These are phyloP conservation scores for Microcebus griseorufus DNA, from an alignment of 2,113 vertebrate species.

Conservation along the genomic window DNA sequence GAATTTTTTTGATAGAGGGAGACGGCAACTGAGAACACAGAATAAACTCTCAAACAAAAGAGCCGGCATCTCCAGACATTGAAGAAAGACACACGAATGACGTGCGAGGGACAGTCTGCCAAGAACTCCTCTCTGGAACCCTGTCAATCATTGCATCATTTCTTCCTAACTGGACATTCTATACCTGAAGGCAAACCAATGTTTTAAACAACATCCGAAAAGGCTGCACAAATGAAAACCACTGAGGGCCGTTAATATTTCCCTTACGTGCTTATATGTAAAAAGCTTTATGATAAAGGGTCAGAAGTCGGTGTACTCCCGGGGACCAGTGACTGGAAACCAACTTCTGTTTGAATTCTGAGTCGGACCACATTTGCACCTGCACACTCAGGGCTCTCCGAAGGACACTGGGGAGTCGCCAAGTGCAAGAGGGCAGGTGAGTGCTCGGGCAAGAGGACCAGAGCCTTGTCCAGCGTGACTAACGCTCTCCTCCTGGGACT, in stretches of 20 bases:
- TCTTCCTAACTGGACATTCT: background rate
- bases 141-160: background rate
- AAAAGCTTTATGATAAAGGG: background rate
- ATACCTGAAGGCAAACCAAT: background rate
- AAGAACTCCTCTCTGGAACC: background rate
- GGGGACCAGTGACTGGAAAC: background rate
- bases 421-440: background rate
- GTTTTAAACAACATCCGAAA: background rate
- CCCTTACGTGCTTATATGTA: background rate
- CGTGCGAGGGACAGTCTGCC: background rate
- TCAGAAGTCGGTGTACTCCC: background rate
- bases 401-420: background rate
- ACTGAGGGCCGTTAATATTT: background rate
- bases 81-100: background rate
- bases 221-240: background rate
- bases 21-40: background rate
- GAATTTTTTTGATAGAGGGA: slow-evolving; percentile 47
- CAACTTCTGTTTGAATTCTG: background rate
- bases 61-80: background rate
- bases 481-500: background rate
- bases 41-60: background rate
- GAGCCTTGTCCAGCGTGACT: background rate
- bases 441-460: background rate
- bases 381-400: background rate
- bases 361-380: background rate